These are phyloP conservation scores for Geopemphigus sp. DNA, from an alignment of 1,140 invertebrate species.

Conservation along the genomic window DNA sequence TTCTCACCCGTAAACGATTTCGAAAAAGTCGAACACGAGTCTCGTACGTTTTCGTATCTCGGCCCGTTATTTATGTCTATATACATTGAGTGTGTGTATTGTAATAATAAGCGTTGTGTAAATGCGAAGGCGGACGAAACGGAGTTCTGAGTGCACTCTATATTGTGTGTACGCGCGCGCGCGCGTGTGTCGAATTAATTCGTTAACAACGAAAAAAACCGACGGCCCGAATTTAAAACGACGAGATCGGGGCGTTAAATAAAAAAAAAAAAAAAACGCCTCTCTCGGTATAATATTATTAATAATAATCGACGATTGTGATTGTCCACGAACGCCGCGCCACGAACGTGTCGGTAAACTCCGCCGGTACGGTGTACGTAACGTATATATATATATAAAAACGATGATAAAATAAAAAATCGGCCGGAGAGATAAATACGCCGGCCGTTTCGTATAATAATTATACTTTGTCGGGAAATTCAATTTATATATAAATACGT, in stretches of 20 bases:
- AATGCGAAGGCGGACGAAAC: background rate
- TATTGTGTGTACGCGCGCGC: background rate
- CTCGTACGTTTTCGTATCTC: background rate
- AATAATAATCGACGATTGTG: background rate
- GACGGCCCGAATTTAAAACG: background rate
- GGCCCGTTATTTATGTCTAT: too few species aligned
- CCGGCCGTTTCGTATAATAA: background rate
- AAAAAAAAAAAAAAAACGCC: background rate
- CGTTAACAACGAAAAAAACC: conserved; percentile 5
- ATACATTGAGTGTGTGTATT: background rate
- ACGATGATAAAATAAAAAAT: background rate
- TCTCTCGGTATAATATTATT: background rate
- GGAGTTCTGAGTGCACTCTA: background rate
- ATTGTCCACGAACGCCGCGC: background rate
- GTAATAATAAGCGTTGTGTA: too few species aligned
- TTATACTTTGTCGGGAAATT: background rate
- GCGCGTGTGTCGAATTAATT: background rate
- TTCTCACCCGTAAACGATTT: too few species aligned
- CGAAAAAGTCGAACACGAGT: background rate
- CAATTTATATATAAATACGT: background rate
- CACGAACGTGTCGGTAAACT: background rate
- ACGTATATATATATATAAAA: too few species aligned
- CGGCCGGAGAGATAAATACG: background rate
- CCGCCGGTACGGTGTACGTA: too few species aligned
- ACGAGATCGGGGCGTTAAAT: background rate